Base-by-base conservation (phyloP, 1,140 invertebrate species). In the Bombus superbus region DNA sequence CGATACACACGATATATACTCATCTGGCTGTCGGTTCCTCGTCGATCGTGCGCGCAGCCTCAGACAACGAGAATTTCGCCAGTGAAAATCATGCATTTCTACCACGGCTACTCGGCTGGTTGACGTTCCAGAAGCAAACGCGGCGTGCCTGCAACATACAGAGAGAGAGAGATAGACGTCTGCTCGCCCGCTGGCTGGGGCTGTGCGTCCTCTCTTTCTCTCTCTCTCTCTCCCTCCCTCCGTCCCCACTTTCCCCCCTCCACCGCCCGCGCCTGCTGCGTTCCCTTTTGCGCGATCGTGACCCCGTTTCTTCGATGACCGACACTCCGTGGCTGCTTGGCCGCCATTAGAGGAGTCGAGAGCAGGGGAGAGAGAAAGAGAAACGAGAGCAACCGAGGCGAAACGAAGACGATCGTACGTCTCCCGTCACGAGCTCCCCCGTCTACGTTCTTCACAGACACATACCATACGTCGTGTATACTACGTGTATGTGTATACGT, bases 251-350 rank as follows among this genome's bases (percentile, higher is more conserved):
- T 28, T 68, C 11, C 35, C n/a, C 66, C 10, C 71, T 32, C 74
- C 22, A 25, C 59, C 84, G 28, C 66, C 32, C 81, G 44, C 83
- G 71, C 77, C 59, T 28, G 90, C 82, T 80, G 86, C 92, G 93
- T 94, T 94, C 94, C 92, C 92, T 94, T 94, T 94, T 94, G 91
- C 92, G 93, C 93, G 93, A 94, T 94, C 93, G 92, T 94, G 93
- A 94, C 94, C 94, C 90, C 93, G 92, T 94, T 94, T 94, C 89
- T 90, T 91, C 92, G 90, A 92, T 94, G 94, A 94, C 94, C 94
- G 93, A 94, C 91, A 94, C 91, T 92, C 90, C 78, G 69, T 83
- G 83, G 89, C 84, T 77, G 77, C 89, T 85, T 89, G 91, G 92
- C 88, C 91, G 92, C 90, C 91, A 92, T 92, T 93, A 92, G 89